Conservation (phyloP, 2,888 invertebrate species). For the Drosophila quinaria region DNA sequence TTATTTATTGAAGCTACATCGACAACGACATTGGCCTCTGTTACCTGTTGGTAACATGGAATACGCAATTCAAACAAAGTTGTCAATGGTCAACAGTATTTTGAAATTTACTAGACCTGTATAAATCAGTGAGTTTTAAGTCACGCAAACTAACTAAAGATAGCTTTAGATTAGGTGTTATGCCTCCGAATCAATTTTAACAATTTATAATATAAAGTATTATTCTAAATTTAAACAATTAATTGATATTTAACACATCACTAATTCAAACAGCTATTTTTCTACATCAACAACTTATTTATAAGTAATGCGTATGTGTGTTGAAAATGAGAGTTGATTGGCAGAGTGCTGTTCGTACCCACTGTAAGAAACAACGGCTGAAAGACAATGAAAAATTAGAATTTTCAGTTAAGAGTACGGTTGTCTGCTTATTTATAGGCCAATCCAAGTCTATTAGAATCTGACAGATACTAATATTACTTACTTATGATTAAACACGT, state of each 20-base stretch:
- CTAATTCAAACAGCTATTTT: conserved; percentile 9
- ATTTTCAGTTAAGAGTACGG: background rate
- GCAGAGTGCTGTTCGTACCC: background rate
- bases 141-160: background rate
- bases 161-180: background rate
- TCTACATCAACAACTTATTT: conserved; percentile 17
- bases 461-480: background rate
- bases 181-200: too few relatives aligned
- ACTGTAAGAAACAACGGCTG: background rate
- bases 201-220: too few relatives aligned
- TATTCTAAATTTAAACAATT: background rate
- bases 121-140: conserved; percentile 1
- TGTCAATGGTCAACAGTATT: conserved; percentile 15
- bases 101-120: conserved; percentile 10
- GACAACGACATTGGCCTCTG: conserved; percentile 32
- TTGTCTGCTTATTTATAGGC: background rate
- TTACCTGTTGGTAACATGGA: background rate
- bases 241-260: conserved; percentile 12
- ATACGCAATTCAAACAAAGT: conserved; percentile 10
- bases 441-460: conserved; percentile 8
- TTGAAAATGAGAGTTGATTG: conserved; percentile 30
- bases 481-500: background rate
- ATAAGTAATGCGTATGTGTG: conserved; percentile 54
- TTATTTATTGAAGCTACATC: conserved; percentile 13
- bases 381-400: background rate